phyloP scores from a whole-genome alignment of 1,140 invertebrate species.

The Megalopta genalis region DNA sequence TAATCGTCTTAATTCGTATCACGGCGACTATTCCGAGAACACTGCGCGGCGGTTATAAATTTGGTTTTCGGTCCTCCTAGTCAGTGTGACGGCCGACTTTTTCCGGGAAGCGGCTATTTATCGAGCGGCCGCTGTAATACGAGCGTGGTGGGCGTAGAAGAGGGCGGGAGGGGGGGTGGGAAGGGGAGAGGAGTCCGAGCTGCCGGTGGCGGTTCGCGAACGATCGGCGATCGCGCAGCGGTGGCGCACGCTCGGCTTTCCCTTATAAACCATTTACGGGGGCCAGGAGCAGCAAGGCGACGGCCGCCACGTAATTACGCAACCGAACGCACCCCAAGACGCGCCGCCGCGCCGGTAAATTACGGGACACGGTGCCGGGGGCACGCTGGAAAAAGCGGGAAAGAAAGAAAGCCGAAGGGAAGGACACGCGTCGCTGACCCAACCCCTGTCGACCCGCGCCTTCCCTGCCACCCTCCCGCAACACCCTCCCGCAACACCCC shows the following conservation, averaged over 20 bases:
- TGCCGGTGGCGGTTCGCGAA: too few species aligned
- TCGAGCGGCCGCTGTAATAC: too few species aligned
- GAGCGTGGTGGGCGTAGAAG: too few species aligned
- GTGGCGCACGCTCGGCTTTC: constrained; percentile 4
- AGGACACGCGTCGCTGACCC: constrained; percentile 34
- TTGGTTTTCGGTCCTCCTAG: too few species aligned
- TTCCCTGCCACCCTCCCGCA: neutral
- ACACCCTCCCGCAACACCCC: too few species aligned
- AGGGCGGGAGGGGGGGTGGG: too few species aligned
- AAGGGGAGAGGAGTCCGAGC: too few species aligned
- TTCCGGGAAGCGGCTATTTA: too few species aligned
- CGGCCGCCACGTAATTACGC: constrained; percentile 39
- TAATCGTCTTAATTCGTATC: too few species aligned
- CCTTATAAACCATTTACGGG: constrained; percentile 44
- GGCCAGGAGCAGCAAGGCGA: neutral
- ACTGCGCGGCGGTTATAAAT: too few species aligned
- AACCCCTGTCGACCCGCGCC: constrained; percentile 16
- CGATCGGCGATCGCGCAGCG: neutral
- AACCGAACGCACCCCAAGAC: constrained; percentile 52
- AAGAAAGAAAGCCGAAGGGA: constrained; percentile 39
- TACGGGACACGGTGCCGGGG: constrained; percentile 2
- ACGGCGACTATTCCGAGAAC: too few species aligned
- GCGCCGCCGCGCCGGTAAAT: constrained; percentile 43
- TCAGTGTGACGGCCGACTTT: too few species aligned
- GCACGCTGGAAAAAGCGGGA: constrained; percentile 32